A percentile compares a stretch with the other conserved stretches of the same genome.
These are phyloP conservation scores for Paramormyrops hopkinsi DNA, from an alignment of 2,797 vertebrate genomes.

Conservation along the genomic window DNA sequence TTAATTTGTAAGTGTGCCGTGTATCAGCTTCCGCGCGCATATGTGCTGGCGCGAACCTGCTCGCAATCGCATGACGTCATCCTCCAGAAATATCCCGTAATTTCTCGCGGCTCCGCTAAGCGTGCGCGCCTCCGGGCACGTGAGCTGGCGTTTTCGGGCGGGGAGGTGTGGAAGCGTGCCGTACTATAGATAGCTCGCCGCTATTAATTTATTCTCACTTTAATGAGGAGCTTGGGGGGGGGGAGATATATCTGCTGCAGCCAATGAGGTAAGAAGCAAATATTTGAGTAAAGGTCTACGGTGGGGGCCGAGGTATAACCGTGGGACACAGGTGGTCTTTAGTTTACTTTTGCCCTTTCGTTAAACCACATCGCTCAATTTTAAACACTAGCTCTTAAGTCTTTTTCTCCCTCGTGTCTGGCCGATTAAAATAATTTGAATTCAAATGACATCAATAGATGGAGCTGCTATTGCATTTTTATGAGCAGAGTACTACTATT, in stretches of 20 bases:
- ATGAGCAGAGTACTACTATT: neutral
- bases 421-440: neutral
- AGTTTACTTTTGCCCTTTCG: neutral
- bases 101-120: neutral
- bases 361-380: slow-evolving; percentile 23
- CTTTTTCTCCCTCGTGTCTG: neutral
- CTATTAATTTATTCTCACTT: neutral
- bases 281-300: neutral
- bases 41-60: neutral
- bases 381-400: slow-evolving; percentile 19
- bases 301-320: neutral
- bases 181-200: slow-evolving; percentile 11
- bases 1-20: slow-evolving; percentile 35
- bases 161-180: neutral
- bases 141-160: neutral
- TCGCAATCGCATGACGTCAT: neutral
- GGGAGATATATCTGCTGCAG: neutral
- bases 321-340: neutral
- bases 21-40: slow-evolving; percentile 17
- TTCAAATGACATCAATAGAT: neutral
- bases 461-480: neutral
- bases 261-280: neutral
- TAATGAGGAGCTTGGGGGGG: neutral
- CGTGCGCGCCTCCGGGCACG: neutral
- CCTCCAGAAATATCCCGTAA: neutral